Evolutionary conservation across 2,888 invertebrate genomes (phyloP).

Genomic region (Xanthia togata): DNA sequence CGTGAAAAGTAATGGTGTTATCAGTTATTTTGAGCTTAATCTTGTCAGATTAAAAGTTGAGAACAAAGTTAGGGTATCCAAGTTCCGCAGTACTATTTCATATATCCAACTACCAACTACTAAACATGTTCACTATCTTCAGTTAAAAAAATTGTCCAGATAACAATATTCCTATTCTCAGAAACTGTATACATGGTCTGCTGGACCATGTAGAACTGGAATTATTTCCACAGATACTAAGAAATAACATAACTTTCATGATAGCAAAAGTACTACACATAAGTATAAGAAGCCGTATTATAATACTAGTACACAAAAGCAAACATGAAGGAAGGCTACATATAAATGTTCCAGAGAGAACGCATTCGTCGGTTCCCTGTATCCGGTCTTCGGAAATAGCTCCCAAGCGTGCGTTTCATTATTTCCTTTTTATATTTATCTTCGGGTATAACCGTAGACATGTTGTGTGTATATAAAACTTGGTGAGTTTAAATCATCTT

Average conservation of each 20-base stretch:
- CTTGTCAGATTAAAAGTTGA: not conserved
- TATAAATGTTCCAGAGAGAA: slow-evolving; percentile 64
- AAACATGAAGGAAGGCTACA: slow-evolving; percentile 56
- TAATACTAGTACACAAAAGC: slow-evolving; percentile 56
- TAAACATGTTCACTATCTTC: not conserved
- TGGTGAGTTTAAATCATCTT: slow-evolving; percentile 45
- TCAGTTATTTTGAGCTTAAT: not conserved
- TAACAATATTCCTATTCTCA: not conserved
- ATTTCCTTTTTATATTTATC: slow-evolving; percentile 73
- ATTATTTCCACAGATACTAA: slow-evolving; percentile 31
- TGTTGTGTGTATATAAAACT: slow-evolving; percentile 39
- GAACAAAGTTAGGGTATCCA: not conserved
- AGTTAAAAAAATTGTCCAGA: not conserved
- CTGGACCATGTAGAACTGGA: slow-evolving; percentile 9
- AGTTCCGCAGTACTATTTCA: not conserved
- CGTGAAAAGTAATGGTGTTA: not conserved
- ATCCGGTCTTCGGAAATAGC: slow-evolving; percentile 74
- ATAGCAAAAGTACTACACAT: slow-evolving; percentile 15
- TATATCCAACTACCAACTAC: too few species aligned
- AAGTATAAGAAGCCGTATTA: slow-evolving; percentile 49
- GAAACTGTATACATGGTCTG: slow-evolving; percentile 17
- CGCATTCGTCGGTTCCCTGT: slow-evolving; percentile 64
- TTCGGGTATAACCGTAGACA: slow-evolving; percentile 55
- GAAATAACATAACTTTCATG: slow-evolving; percentile 18
- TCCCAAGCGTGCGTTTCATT: slow-evolving; percentile 75